Base-by-base conservation (phyloP, 2,888 invertebrate species). In the Cryptophagus acutangulus region DNA sequence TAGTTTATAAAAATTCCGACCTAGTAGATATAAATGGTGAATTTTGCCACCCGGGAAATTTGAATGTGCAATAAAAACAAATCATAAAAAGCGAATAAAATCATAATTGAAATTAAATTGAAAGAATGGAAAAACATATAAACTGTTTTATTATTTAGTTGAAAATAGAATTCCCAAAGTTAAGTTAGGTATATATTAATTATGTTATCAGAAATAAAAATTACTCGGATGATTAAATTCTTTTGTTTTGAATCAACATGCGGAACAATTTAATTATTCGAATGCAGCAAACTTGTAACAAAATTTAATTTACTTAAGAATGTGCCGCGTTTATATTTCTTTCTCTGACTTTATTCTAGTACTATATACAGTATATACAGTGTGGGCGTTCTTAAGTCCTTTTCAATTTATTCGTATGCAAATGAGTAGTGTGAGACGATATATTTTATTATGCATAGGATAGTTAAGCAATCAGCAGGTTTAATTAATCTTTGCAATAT, bases 401-500 rank as follows among this genome's bases (percentile, higher is more conserved):
- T 36, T 36, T 25, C 36, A 36, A 36, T 36, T 36, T 36, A 36
- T 34, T n/a, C 12, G 3, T 17, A 34, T 34, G 34, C 20, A 34
- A 18, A 34, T 34, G 6, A 28, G 29, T 29, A 13, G 15, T 37
- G 28, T 29, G 36, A 26, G 37, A 15, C n/a, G 24, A 3, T 14
- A 8, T n/a, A 9, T 18, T 37, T 37, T 16, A 20, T 34, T 37
- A 38, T 41, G 45, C 39, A 39, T 36, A 28, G 37, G 29, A 33
- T 39, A 17, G 39, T 45, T 44, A 25, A 40, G 40, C 31, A 46
- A 46, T 43, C 43, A 31, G 15, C 41, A 28, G 31, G 31, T 41
- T 48, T 53, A 56, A 53, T 52, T 52, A 48, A 46, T 51, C 49
- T 43, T 52, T 45, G 39, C 48, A 31, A 49, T 53, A 51, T 51